Conservation (phyloP, 2,888 invertebrate species). For the Pachycephus smyrnensis region DNA sequence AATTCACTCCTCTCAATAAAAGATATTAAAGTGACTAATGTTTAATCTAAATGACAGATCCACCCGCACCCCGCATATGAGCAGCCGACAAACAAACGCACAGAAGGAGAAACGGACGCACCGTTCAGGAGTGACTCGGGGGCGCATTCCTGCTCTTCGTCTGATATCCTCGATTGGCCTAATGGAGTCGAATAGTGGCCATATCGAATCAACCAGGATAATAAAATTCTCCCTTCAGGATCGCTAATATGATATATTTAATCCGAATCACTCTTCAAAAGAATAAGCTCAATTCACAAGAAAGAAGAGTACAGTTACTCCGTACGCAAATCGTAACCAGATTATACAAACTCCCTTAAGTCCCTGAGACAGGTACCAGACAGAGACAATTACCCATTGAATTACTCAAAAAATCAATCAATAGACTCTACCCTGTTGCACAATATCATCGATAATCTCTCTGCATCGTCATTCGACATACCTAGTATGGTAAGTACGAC, state of each 20-base stretch:
- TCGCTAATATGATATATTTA: background rate
- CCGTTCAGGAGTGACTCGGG: slow-evolving; percentile 36
- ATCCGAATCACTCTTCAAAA: background rate
- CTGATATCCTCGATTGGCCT: slow-evolving; percentile 41
- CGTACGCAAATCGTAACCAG: slow-evolving; percentile 36
- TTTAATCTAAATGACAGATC: slow-evolving; percentile 10
- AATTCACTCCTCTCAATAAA: background rate
- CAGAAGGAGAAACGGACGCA: slow-evolving; percentile 29
- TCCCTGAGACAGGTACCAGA: background rate
- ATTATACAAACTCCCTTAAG: background rate
- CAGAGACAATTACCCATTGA: background rate
- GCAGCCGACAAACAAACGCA: slow-evolving; percentile 10
- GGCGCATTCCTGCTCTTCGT: slow-evolving; percentile 39
- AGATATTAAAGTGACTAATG: background rate
- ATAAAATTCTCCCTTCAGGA: background rate
- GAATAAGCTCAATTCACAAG: background rate
- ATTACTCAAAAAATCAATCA: background rate
- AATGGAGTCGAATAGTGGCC: slow-evolving; percentile 42
- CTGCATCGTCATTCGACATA: background rate
- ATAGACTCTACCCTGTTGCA: background rate
- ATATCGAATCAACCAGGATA: slow-evolving; percentile 36
- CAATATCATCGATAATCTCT: background rate
- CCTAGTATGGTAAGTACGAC: background rate
- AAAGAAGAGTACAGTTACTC: slow-evolving; percentile 19
- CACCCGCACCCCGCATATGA: slow-evolving; percentile 39